These are phyloP conservation scores for Harpagoxenus sublaevis DNA, from an alignment of 2,888 invertebrate genomes.

Conservation along the genomic window DNA sequence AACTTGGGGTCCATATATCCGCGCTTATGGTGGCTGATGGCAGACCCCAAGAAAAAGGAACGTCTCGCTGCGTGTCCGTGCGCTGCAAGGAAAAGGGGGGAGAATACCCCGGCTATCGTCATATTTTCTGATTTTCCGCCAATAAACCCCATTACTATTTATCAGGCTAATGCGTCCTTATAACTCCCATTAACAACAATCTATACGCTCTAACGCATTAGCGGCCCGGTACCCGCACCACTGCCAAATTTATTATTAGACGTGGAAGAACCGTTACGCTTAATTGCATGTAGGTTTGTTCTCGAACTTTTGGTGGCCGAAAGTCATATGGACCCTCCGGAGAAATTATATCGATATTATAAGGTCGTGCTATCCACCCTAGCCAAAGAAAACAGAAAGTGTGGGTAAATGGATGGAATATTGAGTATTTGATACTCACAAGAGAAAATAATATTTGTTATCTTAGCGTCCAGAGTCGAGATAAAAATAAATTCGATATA, in stretches of 20 bases:
- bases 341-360: slow-evolving; percentile 49
- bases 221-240: slow-evolving; percentile 64
- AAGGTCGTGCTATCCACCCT: not conserved
- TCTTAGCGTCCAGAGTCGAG: not conserved
- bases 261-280: slow-evolving; percentile 60
- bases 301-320: slow-evolving; percentile 36
- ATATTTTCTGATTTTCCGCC: slow-evolving; percentile 86
- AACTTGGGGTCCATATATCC: slow-evolving; percentile 85
- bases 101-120: slow-evolving; percentile 76
- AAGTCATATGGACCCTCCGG: slow-evolving; percentile 21
- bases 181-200: slow-evolving; percentile 86
- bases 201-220: slow-evolving; percentile 83
- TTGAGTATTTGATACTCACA: not conserved
- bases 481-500: not conserved
- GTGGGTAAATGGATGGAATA: not conserved
- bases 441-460: not conserved
- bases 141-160: slow-evolving; percentile 86
- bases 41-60: slow-evolving; percentile 80
- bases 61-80: slow-evolving; percentile 71
- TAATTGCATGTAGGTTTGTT: slow-evolving; percentile 63
- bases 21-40: slow-evolving; percentile 81
- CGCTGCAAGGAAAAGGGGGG: slow-evolving; percentile 76
- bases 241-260: slow-evolving; percentile 72
- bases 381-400: not conserved
- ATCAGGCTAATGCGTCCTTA: slow-evolving; percentile 86